A percentile compares a stretch with the other conserved stretches of the same genome.
Evolutionary conservation across 2,888 invertebrate species (phyloP).

Genomic region (Himalopsyche anomala): DNA sequence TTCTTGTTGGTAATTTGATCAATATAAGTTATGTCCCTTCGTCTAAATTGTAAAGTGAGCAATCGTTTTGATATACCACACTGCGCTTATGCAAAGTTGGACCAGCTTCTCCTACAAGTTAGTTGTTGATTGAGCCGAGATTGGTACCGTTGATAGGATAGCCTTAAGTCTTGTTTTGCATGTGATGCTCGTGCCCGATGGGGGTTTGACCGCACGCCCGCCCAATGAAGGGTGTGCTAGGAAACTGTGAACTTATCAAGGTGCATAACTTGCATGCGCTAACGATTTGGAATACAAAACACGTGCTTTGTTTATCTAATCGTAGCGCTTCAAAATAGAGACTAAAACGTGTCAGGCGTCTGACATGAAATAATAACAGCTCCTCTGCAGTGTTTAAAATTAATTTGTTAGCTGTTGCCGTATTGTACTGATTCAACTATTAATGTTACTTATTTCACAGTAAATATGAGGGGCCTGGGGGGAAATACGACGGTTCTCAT

Average conservation of each 20-base stretch:
- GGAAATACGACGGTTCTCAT: no score
- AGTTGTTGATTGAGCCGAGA: slow-evolving; percentile 42
- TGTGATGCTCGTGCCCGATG: not conserved
- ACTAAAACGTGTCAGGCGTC: not conserved
- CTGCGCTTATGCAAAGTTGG: slow-evolving; percentile 14
- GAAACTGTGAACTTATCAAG: slow-evolving; percentile 25
- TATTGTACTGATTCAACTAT: not conserved
- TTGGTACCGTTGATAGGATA: slow-evolving; percentile 7
- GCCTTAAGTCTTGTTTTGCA: slow-evolving; percentile 31
- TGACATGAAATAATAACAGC: not conserved
- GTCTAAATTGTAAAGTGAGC: not conserved
- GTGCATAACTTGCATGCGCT: slow-evolving; percentile 26
- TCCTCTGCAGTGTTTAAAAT: not conserved
- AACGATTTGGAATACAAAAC: not conserved
- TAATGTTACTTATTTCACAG: no score
- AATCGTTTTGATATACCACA: not conserved
- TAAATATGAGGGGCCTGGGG: no score
- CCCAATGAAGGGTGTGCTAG: not conserved
- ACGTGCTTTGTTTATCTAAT: slow-evolving; percentile 30
- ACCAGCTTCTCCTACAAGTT: not conserved
- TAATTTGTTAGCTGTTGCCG: not conserved
- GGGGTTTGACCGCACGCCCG: not conserved
- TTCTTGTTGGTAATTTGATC: no score
- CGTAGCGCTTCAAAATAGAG: not conserved
- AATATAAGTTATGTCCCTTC: no score